Evolutionary conservation across 2,113 vertebrate genomes (phyloP), one percentile per base, ranked within the genome.

Genomic region (Tichodroma muraria): DNA sequence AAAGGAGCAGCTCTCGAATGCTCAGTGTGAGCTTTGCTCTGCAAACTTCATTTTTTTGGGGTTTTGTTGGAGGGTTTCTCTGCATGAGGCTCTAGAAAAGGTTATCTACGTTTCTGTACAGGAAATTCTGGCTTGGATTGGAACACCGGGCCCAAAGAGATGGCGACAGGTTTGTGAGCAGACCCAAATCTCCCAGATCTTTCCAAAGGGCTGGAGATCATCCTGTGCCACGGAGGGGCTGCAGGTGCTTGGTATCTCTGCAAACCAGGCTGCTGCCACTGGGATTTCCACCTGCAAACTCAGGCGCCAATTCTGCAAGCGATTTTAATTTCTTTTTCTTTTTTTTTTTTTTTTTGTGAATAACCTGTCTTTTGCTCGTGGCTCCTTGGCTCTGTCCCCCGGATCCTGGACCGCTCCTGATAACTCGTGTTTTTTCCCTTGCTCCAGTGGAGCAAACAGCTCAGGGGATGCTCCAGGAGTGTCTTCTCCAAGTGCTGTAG

Each of bases 1-100:
- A 8, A 50, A 76, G 61, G 27, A 57, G 35, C 9, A 9, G 63
- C 40, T n/a, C 64, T 80, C 13, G 0, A 10, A 2, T 0, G 35
- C 44, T 69, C 35, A 3, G 31, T 0, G 25, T 15, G 11, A 80
- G 59, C 54, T 83, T 33, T 57, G 49, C 59, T 50, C 80, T 7
- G 30, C 56, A 40, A 57, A 38, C 13, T 52, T 57, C 21, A 15
- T 77, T 72, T 9, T 50, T 45, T 42, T 42, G 38, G 38, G 3
- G 4, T 70, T 80, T 80, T 61, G 30, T 50, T 13, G 25, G 65
- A 44, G 54, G 15, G 7, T 71, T 61, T 52, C 15, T 0, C 12
- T 38, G 24, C 23, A 4, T 6, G 0, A 35, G 70, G 52, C 61
- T 75, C 28, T 37, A 4, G 6, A 12, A 56, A 72, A 70, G 54